A percentile compares a stretch with the other conserved stretches of the same genome.
phyloP scores from a whole-genome alignment of 2,113 vertebrate species.

The Megaceryle torquata region DNA sequence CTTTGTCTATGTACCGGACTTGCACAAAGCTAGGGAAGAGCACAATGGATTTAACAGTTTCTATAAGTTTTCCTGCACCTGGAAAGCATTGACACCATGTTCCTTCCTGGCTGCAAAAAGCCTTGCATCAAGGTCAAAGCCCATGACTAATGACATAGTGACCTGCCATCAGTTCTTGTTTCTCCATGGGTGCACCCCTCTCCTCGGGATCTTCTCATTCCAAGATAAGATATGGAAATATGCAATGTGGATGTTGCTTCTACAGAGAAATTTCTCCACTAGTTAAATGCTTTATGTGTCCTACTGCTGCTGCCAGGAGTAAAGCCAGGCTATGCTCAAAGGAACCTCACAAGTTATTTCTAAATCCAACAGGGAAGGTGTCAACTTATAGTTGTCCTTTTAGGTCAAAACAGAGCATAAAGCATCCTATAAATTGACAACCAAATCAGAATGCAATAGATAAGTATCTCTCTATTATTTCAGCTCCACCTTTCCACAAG shows the following conservation, averaged over 20 bases:
- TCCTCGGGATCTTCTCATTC: neutral
- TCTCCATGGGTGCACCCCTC: neutral
- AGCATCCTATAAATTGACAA: neutral
- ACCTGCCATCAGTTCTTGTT: neutral
- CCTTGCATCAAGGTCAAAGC: neutral
- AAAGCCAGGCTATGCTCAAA: neutral
- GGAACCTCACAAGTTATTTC: neutral
- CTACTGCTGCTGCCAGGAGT: neutral
- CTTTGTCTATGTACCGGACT: rapidly evolving
- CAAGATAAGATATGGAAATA: neutral
- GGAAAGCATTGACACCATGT: rapidly evolving
- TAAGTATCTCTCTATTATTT: neutral
- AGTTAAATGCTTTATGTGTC: neutral
- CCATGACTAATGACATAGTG: no score
- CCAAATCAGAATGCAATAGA: neutral
- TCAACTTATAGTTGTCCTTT: neutral
- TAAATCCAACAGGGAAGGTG: neutral
- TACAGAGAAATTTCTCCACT: neutral
- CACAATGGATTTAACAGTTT: neutral
- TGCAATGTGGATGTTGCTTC: neutral
- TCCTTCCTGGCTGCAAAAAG: neutral
- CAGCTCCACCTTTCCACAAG: neutral
- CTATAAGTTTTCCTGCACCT: neutral
- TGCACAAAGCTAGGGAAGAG: neutral
- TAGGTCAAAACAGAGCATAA: neutral